These are phyloP conservation scores for Phyto melanocephala DNA, from an alignment of 2,888 invertebrate genomes.

Conservation along the genomic window DNA sequence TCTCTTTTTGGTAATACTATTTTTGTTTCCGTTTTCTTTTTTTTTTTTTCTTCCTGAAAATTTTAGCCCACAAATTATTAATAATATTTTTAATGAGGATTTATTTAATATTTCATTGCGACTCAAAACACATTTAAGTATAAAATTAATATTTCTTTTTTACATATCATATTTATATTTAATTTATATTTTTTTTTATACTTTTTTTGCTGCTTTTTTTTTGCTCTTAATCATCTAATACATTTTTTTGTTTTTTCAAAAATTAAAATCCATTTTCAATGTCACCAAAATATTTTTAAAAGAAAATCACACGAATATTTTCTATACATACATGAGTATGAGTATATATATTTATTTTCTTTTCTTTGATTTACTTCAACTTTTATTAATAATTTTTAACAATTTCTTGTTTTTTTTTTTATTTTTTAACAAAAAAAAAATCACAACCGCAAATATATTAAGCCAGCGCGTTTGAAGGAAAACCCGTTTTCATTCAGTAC, in stretches of 20 bases:
- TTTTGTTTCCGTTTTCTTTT: constrained; percentile 25
- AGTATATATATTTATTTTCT: neutral
- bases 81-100: neutral
- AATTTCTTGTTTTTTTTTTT: neutral
- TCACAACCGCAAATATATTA: constrained; percentile 66
- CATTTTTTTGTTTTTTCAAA: constrained; percentile 6
- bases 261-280: constrained; percentile 49
- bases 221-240: constrained; percentile 32
- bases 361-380: constrained; percentile 9
- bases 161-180: neutral
- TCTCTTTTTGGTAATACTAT: constrained; percentile 42
- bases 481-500: constrained; percentile 32
- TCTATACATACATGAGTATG: neutral
- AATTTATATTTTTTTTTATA: neutral
- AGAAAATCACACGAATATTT: constrained; percentile 22
- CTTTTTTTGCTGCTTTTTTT: neutral
- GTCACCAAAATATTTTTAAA: constrained; percentile 38
- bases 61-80: neutral
- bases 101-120: neutral
- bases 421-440: constrained; percentile 42
- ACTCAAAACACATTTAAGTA: no score
- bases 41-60: neutral
- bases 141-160: no score
- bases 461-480: constrained; percentile 63
- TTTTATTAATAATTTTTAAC: constrained; percentile 13